Base-by-base conservation (phyloP, 2,888 invertebrate genomes). In the Caenorhabditis sp. region DNA sequence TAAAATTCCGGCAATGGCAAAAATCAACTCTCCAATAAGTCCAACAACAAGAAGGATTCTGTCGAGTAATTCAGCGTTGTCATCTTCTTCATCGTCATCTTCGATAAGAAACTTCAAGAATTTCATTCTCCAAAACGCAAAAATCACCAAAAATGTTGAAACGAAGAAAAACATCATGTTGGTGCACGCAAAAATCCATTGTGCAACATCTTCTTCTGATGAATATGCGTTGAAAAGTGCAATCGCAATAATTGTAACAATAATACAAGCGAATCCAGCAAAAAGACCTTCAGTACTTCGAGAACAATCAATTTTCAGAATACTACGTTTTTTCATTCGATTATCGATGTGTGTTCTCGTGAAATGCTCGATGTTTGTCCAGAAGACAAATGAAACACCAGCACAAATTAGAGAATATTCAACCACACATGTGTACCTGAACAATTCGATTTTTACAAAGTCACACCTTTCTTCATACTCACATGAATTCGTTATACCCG, bases 401-500 rank as follows among this genome's bases (percentile, higher is more conserved):
- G 80, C 82, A 65, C 82, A 82, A 17, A 82, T 80, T 14, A 82
- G 66, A 1, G 79, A 80, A 31, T 82, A 82, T 54, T 82, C 82
- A 1, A 82, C 82, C 1, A 82, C 82, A 51, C 82, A 82, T 12
- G 82, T 82, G 69, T 80, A 82, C 78, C 78, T 78, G 26, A 49
- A 66, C 4, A 17, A n/a, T 26, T 58, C 0, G 58, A 17, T 27
- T 19, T 23, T 5, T 27, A 49, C 21, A 12, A 6, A 31, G 19
- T 31, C 5, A 59, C 12, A 10, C n/a, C 10, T 31, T 31, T 31
- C 50, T 50, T n/a, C 12, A 21, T 27, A 62, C 66, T 68, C 50
- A 78, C 82, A 82, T 82, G 51, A 82, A 82, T 59, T 82, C 82
- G 53, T 76, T 80, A 62, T 75, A 82, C 1, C 80, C 82, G 23